Evolutionary conservation across 1,140 invertebrate species (phyloP), one percentile per base, ranked within the genome.

Genomic region (Wasmannia auropunctata): DNA sequence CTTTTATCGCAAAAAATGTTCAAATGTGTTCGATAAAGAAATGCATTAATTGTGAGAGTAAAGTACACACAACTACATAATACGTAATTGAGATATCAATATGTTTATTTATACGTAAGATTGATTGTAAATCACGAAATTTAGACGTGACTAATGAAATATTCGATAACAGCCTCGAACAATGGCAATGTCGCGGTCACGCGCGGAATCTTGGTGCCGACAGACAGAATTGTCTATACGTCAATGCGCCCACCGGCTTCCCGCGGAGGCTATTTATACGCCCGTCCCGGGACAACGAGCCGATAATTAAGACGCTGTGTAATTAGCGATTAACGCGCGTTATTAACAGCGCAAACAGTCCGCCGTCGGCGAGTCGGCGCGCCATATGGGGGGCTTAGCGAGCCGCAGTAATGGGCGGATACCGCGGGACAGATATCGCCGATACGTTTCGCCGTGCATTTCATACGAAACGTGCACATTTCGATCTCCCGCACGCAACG

Each of bases 271-370:
- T 91, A 92, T 92, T 92, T 92, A 91, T 85, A 67, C 25, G 65
- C 40, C n/a, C 49, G 72, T 49, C 34, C 14, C 60, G 76, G 70
- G 3, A 90, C 87, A 91, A 91, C 88, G 87, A 88, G 87, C 25
- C 86, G 89, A 89, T 92, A 92, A 91, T 92, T 92, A 92, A 91
- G 83, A 85, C 83, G 62, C 72, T 89, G 81, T 91, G 88, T 91
- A 92, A 92, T 92, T 90, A 90, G 79, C 80, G 88, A 92, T 92
- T 92, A 92, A 85, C 86, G 76, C 84, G 37, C 77, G 56, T 85
- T 80, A 88, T 87, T 87, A 85, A 88, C 34, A 76, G 46, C 28
- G 74, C 83, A 87, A 87, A 88, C 87, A 86, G 85, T 72, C n/a
- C 16, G 51, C 72, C 62, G 70, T 58, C n/a, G 65, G 85, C 72